Evolutionary conservation across 2,797 vertebrate genomes (phyloP).

Genomic region (Odontamblyopus lacepedii): DNA sequence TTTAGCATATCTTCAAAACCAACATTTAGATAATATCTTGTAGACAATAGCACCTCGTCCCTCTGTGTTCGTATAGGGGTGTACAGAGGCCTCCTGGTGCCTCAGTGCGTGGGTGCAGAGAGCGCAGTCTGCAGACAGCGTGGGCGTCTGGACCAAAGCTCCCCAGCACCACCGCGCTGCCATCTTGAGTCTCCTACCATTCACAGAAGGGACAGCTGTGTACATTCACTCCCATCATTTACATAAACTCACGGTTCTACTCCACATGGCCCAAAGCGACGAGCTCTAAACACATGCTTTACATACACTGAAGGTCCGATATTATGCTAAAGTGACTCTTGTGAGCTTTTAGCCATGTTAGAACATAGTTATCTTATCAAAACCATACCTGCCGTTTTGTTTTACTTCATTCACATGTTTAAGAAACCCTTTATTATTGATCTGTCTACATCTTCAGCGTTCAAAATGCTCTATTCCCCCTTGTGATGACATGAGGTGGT

Average conservation of each 20-base stretch:
- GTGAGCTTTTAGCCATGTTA: too few species aligned
- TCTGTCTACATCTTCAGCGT: too few species aligned
- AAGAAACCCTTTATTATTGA: too few species aligned
- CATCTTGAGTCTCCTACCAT: slow-evolving; percentile 6
- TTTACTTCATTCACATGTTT: too few species aligned
- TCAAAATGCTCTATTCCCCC: too few species aligned
- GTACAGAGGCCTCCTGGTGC: slow-evolving; percentile 28
- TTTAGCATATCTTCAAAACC: neutral
- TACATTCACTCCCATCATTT: slow-evolving; percentile 19
- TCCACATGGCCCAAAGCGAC: slow-evolving; percentile 13
- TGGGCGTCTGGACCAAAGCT: slow-evolving; percentile 55
- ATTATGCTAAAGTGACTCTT: too few species aligned
- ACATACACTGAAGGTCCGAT: neutral
- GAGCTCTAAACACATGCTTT: neutral
- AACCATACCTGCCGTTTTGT: too few species aligned
- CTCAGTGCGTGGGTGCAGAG: slow-evolving; percentile 44
- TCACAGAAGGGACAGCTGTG: slow-evolving; percentile 25
- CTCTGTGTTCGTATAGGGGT: neutral
- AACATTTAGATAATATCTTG: neutral
- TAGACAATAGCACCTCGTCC: neutral
- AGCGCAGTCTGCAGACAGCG: slow-evolving; percentile 58
- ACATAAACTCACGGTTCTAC: slow-evolving; percentile 15
- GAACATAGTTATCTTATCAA: too few species aligned
- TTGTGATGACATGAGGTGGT: too few species aligned
- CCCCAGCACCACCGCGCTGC: slow-evolving; percentile 33